Conservation (phyloP, 1,140 invertebrate genomes). For the Chrysomallon squamiferum region DNA sequence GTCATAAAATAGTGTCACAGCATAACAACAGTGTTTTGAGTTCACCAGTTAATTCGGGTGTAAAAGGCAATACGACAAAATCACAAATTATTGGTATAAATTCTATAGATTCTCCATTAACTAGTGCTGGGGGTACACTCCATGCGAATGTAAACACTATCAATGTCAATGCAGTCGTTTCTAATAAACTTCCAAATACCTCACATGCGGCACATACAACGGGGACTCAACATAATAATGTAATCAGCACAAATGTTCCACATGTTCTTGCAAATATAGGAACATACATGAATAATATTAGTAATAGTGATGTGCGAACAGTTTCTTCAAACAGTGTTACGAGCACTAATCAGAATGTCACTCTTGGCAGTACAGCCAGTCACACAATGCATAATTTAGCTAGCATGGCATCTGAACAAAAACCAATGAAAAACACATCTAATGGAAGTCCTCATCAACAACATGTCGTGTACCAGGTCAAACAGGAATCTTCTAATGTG, state of each 20-base stretch:
- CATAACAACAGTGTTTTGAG: conserved; percentile 27
- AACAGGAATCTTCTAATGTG: background rate
- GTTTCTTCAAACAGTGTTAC: background rate
- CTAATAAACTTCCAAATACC: background rate
- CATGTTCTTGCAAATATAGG: background rate
- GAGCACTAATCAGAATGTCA: no score
- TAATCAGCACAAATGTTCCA: background rate
- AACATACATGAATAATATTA: conserved; percentile 5
- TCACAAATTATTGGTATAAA: conserved; percentile 46
- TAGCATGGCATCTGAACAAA: conserved; percentile 56
- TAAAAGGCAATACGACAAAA: conserved; percentile 29
- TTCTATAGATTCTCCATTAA: conserved; percentile 38
- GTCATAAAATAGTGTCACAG: conserved; percentile 26
- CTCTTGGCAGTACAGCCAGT: conserved; percentile 64
- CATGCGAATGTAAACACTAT: conserved; percentile 27
- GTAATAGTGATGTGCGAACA: conserved; percentile 2
- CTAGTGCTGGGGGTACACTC: conserved; percentile 19
- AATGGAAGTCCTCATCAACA: conserved; percentile 28
- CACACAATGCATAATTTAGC: conserved; percentile 59
- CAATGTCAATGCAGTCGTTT: background rate
- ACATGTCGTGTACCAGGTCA: conserved; percentile 10
- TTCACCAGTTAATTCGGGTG: conserved; percentile 16
- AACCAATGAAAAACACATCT: conserved; percentile 48
- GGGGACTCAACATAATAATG: background rate
- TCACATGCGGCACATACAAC: background rate